A percentile compares a stretch with the other conserved stretches of the same genome.
These are phyloP conservation scores for Polypedilum pembai DNA, from an alignment of 1,140 invertebrate genomes.

Conservation along the genomic window DNA sequence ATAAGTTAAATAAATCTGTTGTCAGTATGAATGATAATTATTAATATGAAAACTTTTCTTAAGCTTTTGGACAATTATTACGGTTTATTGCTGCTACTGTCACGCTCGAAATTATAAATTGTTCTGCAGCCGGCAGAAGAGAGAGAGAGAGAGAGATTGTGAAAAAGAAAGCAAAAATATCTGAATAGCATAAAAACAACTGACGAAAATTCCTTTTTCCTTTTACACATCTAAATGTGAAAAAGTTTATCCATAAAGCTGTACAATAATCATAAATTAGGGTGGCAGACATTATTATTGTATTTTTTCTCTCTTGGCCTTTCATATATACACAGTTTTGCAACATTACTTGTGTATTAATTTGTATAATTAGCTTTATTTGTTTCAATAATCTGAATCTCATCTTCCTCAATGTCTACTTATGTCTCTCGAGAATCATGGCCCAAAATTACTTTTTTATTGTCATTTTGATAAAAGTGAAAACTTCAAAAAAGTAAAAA, in stretches of 20 bases:
- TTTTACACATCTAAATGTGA: background rate
- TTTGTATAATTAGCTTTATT: constrained; percentile 27
- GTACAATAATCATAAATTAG: constrained; percentile 27
- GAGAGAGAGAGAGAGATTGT: no score
- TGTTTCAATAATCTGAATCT: constrained; percentile 22
- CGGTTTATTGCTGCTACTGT: constrained; percentile 25
- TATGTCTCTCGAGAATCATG: background rate
- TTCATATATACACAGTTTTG: background rate
- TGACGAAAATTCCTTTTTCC: constrained; percentile 3
- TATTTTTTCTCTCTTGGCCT: background rate
- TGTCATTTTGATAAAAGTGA: background rate
- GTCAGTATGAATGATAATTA: constrained; percentile 21
- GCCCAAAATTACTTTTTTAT: background rate
- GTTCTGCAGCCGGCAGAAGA: background rate
- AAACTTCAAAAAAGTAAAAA: background rate
- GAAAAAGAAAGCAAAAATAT: background rate
- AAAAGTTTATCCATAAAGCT: constrained; percentile 27
- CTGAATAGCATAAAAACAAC: constrained; percentile 9
- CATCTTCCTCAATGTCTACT: background rate
- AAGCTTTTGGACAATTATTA: constrained; percentile 28
- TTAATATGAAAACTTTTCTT: constrained; percentile 27
- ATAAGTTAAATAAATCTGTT: constrained; percentile 25
- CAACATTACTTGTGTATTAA: background rate
- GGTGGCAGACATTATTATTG: constrained; percentile 23
- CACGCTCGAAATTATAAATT: constrained; percentile 16